Evolutionary conservation across 2,888 invertebrate genomes (phyloP).

Genomic region (Iphiclides podalirius): DNA sequence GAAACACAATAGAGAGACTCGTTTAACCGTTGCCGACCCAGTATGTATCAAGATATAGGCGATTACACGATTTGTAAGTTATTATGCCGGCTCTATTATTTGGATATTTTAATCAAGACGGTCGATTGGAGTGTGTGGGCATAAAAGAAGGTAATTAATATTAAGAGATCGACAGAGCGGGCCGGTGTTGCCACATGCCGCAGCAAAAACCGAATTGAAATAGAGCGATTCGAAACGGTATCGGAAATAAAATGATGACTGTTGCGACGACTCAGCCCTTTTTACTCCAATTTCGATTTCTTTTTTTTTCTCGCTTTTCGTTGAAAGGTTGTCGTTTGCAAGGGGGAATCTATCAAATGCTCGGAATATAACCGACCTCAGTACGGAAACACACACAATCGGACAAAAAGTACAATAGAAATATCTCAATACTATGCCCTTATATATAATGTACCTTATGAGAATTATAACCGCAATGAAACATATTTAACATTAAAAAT

Average conservation of each 20-base stretch:
- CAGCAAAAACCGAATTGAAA: constrained; percentile 72
- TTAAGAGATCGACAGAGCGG: constrained; percentile 59
- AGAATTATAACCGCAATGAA: too few relatives aligned
- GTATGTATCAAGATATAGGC: too few relatives aligned
- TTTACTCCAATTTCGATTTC: constrained; percentile 48
- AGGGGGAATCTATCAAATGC: neutral
- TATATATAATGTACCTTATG: too few relatives aligned
- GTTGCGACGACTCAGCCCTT: constrained; percentile 60
- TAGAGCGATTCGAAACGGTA: constrained; percentile 73
- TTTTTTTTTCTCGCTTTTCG: constrained; percentile 12
- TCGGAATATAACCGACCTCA: neutral
- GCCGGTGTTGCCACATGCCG: constrained; percentile 69
- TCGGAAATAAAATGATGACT: constrained; percentile 58
- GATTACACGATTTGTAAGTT: constrained; percentile 45
- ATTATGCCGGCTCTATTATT: constrained; percentile 66
- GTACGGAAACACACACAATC: too few relatives aligned
- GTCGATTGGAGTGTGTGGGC: constrained; percentile 66
- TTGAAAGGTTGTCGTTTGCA: neutral
- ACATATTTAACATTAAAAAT: too few relatives aligned
- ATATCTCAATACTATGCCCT: too few relatives aligned
- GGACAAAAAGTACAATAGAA: too few relatives aligned
- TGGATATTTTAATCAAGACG: constrained; percentile 77
- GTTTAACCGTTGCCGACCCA: constrained; percentile 46
- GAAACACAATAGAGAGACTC: constrained; percentile 19
- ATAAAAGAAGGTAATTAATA: constrained; percentile 79